Conservation (phyloP, 2,888 invertebrate genomes). For the Azorinus chamasolen region DNA sequence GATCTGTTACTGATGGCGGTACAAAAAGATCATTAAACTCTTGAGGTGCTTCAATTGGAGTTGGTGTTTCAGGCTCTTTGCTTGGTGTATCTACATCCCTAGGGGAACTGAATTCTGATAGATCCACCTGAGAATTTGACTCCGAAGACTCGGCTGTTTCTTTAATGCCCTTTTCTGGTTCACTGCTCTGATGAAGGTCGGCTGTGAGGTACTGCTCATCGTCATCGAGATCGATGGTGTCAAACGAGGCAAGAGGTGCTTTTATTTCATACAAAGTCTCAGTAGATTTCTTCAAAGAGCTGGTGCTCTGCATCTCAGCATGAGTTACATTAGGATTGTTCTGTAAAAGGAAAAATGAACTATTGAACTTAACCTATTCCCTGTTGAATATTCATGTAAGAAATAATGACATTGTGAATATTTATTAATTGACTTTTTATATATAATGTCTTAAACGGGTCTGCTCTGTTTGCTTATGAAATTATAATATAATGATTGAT, state of each 20-base stretch:
- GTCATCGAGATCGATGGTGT: slow-evolving; percentile 80
- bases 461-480: too few species aligned
- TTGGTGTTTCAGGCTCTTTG: slow-evolving; percentile 19
- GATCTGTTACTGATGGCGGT: too few species aligned
- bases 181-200: neutral
- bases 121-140: neutral
- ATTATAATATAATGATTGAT: too few species aligned
- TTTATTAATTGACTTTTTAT: too few species aligned
- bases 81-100: too few species aligned
- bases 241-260: slow-evolving; percentile 82
- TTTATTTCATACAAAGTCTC: slow-evolving; percentile 64
- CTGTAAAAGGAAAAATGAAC: slow-evolving; percentile 21
- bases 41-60: slow-evolving; percentile 18
- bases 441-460: too few species aligned
- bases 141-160: neutral
- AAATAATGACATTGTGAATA: too few species aligned
- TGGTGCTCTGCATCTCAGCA: slow-evolving; percentile 34
- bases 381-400: too few species aligned
- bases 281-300: slow-evolving; percentile 45
- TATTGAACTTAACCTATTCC: neutral
- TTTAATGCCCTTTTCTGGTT: slow-evolving; percentile 1
- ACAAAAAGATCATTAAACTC: too few species aligned
- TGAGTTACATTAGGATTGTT: slow-evolving; percentile 18
- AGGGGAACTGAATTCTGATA: neutral
- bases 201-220: slow-evolving; percentile 46